Percentiles rank a stretch among this genome's conserved stretches.
These are phyloP conservation scores for Parazoanthus darwini DNA, from an alignment of 92 coral and sea anemone species.

Conservation along the genomic window DNA sequence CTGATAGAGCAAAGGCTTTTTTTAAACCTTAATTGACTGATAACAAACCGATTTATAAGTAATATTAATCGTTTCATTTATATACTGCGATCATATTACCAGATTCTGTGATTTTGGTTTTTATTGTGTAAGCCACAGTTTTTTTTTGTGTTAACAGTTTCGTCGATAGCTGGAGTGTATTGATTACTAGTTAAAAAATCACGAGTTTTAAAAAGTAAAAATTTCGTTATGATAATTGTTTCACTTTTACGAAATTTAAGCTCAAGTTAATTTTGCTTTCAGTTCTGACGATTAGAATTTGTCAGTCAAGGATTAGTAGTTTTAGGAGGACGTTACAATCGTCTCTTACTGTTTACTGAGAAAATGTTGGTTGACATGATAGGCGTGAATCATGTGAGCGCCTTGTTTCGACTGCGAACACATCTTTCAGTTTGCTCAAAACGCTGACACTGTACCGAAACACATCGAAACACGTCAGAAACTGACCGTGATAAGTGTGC, in stretches of 20 bases:
- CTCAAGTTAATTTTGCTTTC: not conserved
- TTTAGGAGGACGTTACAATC: not conserved
- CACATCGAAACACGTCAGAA: no score
- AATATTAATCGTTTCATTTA: not conserved
- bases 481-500: not conserved
- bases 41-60: not conserved
- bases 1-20: no score
- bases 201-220: not conserved
- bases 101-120: not conserved
- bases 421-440: not conserved
- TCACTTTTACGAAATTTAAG: not conserved
- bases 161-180: not conserved
- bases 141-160: no score
- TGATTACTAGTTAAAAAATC: no score
- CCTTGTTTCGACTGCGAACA: not conserved
- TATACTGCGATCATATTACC: not conserved
- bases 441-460: no score
- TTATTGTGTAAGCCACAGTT: not conserved
- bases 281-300: not conserved
- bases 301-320: not conserved
- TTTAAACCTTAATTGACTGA: not conserved
- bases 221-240: no score
- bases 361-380: not conserved
- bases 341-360: not conserved
- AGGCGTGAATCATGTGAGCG: not conserved